Conservation (phyloP, 2,888 invertebrate species). For the Subacronicta megacephala region DNA sequence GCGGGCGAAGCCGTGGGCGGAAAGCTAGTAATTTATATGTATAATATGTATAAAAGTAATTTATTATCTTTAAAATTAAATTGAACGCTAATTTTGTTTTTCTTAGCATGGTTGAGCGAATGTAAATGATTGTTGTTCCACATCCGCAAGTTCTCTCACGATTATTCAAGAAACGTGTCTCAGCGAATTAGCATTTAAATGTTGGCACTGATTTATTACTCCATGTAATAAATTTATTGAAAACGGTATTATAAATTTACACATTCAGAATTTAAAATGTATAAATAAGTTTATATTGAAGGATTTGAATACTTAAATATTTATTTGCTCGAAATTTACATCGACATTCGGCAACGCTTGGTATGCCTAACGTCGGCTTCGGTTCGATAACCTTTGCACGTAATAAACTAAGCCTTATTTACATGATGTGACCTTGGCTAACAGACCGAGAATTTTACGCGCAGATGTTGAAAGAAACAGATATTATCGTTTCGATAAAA, state of each 20-base stretch:
- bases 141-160: constrained; percentile 37
- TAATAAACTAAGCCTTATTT: constrained; percentile 2
- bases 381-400: constrained; percentile 27
- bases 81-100: constrained; percentile 29
- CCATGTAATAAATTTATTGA: constrained; percentile 32
- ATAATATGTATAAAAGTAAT: too few species aligned
- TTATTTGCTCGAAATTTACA: constrained; percentile 18
- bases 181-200: constrained; percentile 39
- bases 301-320: constrained; percentile 22
- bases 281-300: constrained; percentile 6
- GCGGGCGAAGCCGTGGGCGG: too few species aligned
- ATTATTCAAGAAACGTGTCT: constrained; percentile 46
- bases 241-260: constrained; percentile 35
- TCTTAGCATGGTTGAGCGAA: constrained; percentile 15
- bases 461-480: neutral
- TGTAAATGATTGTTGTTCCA: constrained; percentile 33
- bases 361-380: constrained; percentile 2
- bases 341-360: constrained; percentile 1
- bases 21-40: too few species aligned
- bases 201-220: constrained; percentile 26
- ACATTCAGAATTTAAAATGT: constrained; percentile 6
- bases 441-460: neutral
- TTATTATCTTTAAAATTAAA: too few species aligned
- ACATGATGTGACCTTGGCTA: constrained; percentile 25
- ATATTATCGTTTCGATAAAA: neutral